A percentile compares a stretch with the other conserved stretches of the same genome.
These are phyloP conservation scores for Choloepus didactylus DNA, from an alignment of 2,797 vertebrate genomes.

Conservation along the genomic window DNA sequence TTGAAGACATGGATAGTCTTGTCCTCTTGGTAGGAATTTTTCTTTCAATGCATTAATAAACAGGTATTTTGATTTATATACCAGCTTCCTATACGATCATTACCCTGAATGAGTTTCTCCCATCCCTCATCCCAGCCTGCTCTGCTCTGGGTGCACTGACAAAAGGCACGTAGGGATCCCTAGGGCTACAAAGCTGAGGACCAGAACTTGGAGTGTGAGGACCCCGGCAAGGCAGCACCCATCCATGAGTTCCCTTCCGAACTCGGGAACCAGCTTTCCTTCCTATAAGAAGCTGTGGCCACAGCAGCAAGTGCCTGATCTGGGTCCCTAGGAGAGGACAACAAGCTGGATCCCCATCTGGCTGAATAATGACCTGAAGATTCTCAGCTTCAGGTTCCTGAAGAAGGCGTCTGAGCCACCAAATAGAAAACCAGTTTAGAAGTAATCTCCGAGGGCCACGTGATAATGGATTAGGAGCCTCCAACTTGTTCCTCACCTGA, in stretches of 20 bases:
- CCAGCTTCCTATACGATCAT: neutral
- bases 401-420: neutral
- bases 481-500: neutral
- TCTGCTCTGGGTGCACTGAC: neutral
- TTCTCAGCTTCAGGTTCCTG: neutral
- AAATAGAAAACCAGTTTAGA: neutral
- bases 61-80: neutral
- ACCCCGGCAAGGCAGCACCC: neutral
- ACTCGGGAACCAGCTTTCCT: slow-evolving; percentile 9
- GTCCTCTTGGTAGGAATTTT: neutral
- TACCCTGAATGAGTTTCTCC: neutral
- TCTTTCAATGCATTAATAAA: neutral
- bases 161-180: neutral
- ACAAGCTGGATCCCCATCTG: neutral
- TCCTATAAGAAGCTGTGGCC: neutral
- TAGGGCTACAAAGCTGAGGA: neutral
- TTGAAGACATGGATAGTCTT: neutral
- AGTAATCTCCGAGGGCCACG: neutral
- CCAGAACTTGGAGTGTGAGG: neutral
- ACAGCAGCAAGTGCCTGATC: neutral
- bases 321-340: neutral
- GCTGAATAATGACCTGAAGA: neutral
- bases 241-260: neutral
- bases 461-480: neutral
- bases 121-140: neutral